Base-by-base conservation (phyloP, 2,888 invertebrate genomes). In the Cyrtodaria siliqua region DNA sequence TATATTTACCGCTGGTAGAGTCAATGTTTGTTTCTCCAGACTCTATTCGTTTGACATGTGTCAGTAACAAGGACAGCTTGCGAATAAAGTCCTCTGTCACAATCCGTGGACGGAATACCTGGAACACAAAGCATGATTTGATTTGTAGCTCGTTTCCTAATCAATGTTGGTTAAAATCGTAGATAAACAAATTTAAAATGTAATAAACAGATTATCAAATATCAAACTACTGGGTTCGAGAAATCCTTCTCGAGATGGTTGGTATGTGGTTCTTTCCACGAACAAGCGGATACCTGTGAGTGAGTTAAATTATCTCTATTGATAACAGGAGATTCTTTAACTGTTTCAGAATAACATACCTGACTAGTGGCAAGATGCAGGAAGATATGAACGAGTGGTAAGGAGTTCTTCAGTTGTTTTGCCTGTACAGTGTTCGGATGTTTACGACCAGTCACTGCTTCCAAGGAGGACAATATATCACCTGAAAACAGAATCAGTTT, bases 391-490 rank as follows among this genome's bases (percentile, higher is more conserved):
- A 91, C 85, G 52, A 91, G 80, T 12, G 93, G 92, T 8, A 93
- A 85, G 6, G 87, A 77, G 12, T 77, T 82, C 79, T 90, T 90
- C 18, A 93, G 81, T 70, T 92, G 92, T 77, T 91, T 91, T 18
- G 88, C 86, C 64, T 93, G 92, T 12, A 88, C 86, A 2, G 90
- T 86, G 49, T 92, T 92, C 6, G 92, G 92, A 80, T 93, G 92
- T 78, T 92, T 92, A n/a, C 92, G 74, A 6, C 92, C 92, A 20
- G 86, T 83, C 0, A 92, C 90, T 6, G 88, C 87, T 59, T 92
- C 92, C 49, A 93, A 83, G 2, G 90, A 75, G 6, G 86, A 64
- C 60, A 93, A 73, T 24, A 92, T 88, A 47, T 92, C 91, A 75
- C 86, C 92, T 91, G 85, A 9, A 81, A 69, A 55, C 33, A 33